Conservation (phyloP, 30 jellyfish, hydroid and myxozoan species). For the Turritopsis dohrnii region DNA sequence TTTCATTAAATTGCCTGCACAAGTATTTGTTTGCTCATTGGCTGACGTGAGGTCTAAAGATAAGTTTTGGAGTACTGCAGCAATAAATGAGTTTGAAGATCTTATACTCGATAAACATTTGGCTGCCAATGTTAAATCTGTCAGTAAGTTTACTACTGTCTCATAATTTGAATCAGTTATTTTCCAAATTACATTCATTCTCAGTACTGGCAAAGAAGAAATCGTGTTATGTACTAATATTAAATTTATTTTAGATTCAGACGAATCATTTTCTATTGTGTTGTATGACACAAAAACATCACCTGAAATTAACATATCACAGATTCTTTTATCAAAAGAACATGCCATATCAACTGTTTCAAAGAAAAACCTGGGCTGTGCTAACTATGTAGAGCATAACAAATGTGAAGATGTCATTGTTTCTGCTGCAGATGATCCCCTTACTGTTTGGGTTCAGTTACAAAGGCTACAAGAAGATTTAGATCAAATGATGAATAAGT, state of each 20-base stretch:
- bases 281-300: conserved; percentile 52
- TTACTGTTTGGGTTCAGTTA: conserved; percentile 52
- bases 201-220: not conserved
- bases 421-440: conserved; percentile 31
- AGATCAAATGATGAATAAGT: conserved; percentile 39
- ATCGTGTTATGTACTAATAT: too few relatives aligned
- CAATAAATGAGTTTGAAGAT: conserved; percentile 35
- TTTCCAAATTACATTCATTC: not conserved
- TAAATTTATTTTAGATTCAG: conserved; percentile 30
- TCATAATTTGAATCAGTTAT: not conserved
- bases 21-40: conserved; percentile 64
- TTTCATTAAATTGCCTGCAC: conserved; percentile 67
- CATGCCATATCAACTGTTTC: conserved; percentile 33
- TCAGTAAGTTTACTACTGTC: conserved; percentile 29
- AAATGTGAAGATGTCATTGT: conserved; percentile 29
- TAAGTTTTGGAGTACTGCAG: conserved; percentile 29
- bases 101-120: conserved; percentile 64
- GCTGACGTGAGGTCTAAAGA: conserved; percentile 45
- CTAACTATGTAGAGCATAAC: not conserved
- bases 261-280: conserved; percentile 45
- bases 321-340: conserved; percentile 45
- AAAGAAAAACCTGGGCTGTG: conserved; percentile 16
- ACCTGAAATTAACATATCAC: conserved; percentile 48
- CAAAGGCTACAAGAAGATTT: conserved; percentile 13
- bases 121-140: conserved; percentile 49